Evolutionary conservation across 2,888 invertebrate genomes (phyloP).

Genomic region (Schrankia costaestrigalis): DNA sequence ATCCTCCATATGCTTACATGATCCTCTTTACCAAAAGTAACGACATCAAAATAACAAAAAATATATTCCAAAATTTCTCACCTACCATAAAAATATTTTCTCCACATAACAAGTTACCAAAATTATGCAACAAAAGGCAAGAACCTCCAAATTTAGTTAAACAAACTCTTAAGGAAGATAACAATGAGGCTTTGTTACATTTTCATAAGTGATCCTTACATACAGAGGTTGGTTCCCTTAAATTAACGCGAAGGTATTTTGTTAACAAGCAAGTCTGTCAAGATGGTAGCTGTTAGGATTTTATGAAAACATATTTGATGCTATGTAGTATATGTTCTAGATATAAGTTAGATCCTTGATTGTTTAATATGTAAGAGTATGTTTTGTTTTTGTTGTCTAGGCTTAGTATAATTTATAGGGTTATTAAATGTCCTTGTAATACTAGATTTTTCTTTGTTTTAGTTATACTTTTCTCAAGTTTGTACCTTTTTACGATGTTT

Average conservation of each 20-base stretch:
- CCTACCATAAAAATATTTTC: too few relatives aligned
- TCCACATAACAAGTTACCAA: slow-evolving; percentile 16
- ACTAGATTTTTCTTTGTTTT: too few relatives aligned
- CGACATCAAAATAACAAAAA: too few relatives aligned
- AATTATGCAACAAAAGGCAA: slow-evolving; percentile 20
- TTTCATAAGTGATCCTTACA: slow-evolving; percentile 37
- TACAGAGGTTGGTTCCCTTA: slow-evolving; percentile 25
- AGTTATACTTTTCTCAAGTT: too few relatives aligned
- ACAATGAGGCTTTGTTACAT: slow-evolving; percentile 37
- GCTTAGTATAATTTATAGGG: too few relatives aligned
- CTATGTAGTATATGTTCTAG: slow-evolving; percentile 19
- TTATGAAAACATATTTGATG: slow-evolving; percentile 25
- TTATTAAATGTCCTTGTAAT: too few relatives aligned
- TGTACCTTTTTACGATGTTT: too few relatives aligned
- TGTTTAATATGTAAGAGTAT: background rate
- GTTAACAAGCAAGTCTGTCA: slow-evolving; percentile 27
- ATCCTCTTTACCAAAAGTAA: too few relatives aligned
- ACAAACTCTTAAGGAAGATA: slow-evolving; percentile 22
- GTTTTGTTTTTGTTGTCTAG: too few relatives aligned
- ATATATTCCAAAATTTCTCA: too few relatives aligned
- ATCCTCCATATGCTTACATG: too few relatives aligned
- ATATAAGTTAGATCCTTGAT: background rate
- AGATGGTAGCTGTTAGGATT: slow-evolving; percentile 23
- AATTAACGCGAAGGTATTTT: slow-evolving; percentile 34
- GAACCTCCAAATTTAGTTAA: slow-evolving; percentile 16